Base-by-base conservation (phyloP, 2,888 invertebrate genomes). In the Empis livida region DNA sequence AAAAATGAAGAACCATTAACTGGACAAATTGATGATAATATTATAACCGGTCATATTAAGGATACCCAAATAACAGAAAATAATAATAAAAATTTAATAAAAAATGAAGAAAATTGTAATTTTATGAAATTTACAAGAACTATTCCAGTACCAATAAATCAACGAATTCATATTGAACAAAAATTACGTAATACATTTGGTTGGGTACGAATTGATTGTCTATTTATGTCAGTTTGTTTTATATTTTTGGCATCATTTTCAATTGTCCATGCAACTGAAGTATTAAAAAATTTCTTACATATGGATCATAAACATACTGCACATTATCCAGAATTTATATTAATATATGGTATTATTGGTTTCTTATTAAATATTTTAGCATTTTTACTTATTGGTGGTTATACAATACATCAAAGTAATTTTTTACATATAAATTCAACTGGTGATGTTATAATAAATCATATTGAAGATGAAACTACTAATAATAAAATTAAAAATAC, bases 121-220 rank as follows among this genome's bases (percentile, higher is more conserved):
- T 38, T 38, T 38, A 38, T 38, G 11, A 17, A 38, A 38, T 15
- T 16, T 17, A 38, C 16, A 16, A 38, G 16, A 38, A 38, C 16
- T 13, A 38, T 17, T 11, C 16, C 16, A 17, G 38, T 17, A 16
- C 15, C 16, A 10, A 11, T 16, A 16, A 38, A 8, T 1, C 11
- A 38, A 32, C 54, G 57, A 0, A 55, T 62, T 59, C 75, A 62
- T 56, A 77, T 66, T 5, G 85, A 84, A 55, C 71, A 72, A 35
- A 73, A 74, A 53, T 72, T 91, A 49, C 81, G 83, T 51, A 92
- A 91, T 65, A 93, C 92, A 0, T 93, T 93, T 59, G 92, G 92
- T 10, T 92, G 92, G 92, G 86, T 90, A 4, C 78, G 92, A 53
- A 84, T 91, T 45, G 90, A 92, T 59, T 84, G 92, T n/a, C 74